Conservation (phyloP, 2,113 vertebrate genomes). For the Zeus faber region DNA sequence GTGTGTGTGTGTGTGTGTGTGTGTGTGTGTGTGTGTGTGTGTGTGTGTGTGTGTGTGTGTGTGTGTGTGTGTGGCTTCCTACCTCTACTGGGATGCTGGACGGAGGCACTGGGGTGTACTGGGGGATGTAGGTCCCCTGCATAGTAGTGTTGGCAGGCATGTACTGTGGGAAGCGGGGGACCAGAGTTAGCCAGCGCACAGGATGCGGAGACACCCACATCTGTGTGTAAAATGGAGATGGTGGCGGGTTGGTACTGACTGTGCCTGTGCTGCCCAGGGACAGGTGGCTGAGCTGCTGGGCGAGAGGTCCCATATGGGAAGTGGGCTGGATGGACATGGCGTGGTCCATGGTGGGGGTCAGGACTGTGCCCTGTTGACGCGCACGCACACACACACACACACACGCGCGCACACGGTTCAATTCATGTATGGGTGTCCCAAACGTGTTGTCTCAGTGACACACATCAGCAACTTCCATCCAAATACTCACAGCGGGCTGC, state of each 20-base stretch:
- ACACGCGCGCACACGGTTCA: neutral
- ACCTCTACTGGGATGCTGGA: slow-evolving; percentile 85
- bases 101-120: slow-evolving; percentile 85
- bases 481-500: slow-evolving; percentile 78
- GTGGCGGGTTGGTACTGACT: too few relatives aligned
- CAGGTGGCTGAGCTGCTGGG: slow-evolving; percentile 90
- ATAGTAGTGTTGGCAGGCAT: slow-evolving; percentile 84
- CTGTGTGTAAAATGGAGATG: neutral
- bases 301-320: slow-evolving; percentile 86
- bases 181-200: slow-evolving; percentile 21
- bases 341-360: slow-evolving; percentile 86
- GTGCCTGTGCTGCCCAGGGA: slow-evolving; percentile 85
- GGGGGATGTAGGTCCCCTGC: slow-evolving; percentile 88
- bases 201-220: neutral
- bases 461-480: neutral
- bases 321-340: slow-evolving; percentile 88
- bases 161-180: slow-evolving; percentile 71
- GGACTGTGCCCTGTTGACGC: slow-evolving; percentile 80
- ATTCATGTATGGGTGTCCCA: too few relatives aligned
- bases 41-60: neutral
- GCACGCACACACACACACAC: slow-evolving; percentile 8
- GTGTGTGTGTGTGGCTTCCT: slow-evolving; percentile 30
- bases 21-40: too few relatives aligned
- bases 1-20: too few relatives aligned
- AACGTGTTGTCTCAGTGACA: too few relatives aligned